Evolutionary conservation across 2,888 invertebrate species (phyloP).

Genomic region (Ceratothoa steindachneri): DNA sequence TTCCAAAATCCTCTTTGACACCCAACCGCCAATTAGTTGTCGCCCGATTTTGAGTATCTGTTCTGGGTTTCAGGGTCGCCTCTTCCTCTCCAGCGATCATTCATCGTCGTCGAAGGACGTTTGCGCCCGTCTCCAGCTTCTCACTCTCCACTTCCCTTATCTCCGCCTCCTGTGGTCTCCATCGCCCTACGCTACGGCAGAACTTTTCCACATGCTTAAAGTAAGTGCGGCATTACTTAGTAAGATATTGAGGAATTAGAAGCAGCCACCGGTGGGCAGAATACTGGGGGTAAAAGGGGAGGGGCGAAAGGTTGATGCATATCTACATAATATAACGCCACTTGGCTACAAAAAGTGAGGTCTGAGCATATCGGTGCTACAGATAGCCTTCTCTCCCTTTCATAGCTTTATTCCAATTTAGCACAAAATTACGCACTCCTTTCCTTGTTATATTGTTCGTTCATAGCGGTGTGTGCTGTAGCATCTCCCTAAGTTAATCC

Average conservation of each 20-base stretch:
- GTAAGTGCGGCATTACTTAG: slow-evolving; percentile 55
- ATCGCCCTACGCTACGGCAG: slow-evolving; percentile 90
- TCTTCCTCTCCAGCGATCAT: slow-evolving; percentile 73
- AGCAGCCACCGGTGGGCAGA: background rate
- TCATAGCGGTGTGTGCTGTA: too few relatives aligned
- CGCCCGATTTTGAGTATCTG: too few relatives aligned
- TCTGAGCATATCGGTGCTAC: background rate
- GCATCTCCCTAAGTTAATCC: too few relatives aligned
- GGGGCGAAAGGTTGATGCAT: too few relatives aligned
- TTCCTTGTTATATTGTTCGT: too few relatives aligned
- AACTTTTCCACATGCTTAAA: slow-evolving; percentile 91
- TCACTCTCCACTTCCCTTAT: slow-evolving; percentile 93
- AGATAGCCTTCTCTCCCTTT: too few relatives aligned
- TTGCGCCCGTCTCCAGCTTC: slow-evolving; percentile 77
- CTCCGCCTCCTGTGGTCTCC: slow-evolving; percentile 93
- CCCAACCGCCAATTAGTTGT: too few relatives aligned
- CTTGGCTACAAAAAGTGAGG: background rate
- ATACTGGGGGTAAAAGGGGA: too few relatives aligned
- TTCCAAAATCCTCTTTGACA: too few relatives aligned
- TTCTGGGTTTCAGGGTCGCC: slow-evolving; percentile 63
- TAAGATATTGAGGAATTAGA: slow-evolving; percentile 15
- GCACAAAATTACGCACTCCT: too few relatives aligned
- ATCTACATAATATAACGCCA: too few relatives aligned
- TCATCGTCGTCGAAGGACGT: slow-evolving; percentile 70
- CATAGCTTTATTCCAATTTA: too few relatives aligned